Evolutionary conservation across 2,797 vertebrate species (phyloP), one percentile per base, ranked within the genome.

Genomic region (Hoplostethus mediterraneus): DNA sequence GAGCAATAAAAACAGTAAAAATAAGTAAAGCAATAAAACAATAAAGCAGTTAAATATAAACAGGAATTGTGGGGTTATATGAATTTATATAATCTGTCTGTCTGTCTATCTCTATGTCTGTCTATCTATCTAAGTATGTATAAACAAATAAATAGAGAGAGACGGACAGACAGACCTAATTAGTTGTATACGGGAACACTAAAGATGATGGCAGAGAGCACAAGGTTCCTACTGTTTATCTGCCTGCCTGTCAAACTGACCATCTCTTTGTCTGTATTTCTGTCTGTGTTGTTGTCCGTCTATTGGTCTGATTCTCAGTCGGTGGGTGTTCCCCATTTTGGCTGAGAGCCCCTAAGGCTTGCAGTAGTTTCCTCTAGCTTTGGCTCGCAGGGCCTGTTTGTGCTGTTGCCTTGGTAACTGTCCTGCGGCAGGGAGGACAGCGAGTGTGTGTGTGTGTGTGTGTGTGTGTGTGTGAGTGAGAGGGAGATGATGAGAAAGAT

Each of bases 381-480:
- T 77, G 33, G 8, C 17, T 40, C 40, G 10, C 38, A 8, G 28
- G 57, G 31, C 64, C 55, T 79, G 85, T 90, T 92, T 90, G 68
- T 77, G 71, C 73, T 21, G 82, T 88, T 82, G 62, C 63, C 77
- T 28, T 77, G 80, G 81, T 28, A 80, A 92, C 89, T 53, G 49
- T 57, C 61, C 17, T 38, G 49, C 77, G 60, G 57, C 53, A 28
- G 59, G 38, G 57, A 74, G 48, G 36, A 60, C 33, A 5, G 14
- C 44, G 45, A 71, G 77, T 78, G 71, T 84, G 60, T 38, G 49
- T n/a, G 48, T 65, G 71, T 84, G 60, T 38, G 49, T n/a, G 48
- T 65, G 33, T 52, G 33, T 51, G 62, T 52, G 70, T 44, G 13
- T 28, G 21, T 9, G 25, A 63, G 60, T 59, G 42, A 52, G 28